A percentile compares a stretch with the other conserved stretches of the same genome.
These are phyloP conservation scores for Lagopus leucura DNA, from an alignment of 2,113 vertebrate genomes.

Conservation along the genomic window DNA sequence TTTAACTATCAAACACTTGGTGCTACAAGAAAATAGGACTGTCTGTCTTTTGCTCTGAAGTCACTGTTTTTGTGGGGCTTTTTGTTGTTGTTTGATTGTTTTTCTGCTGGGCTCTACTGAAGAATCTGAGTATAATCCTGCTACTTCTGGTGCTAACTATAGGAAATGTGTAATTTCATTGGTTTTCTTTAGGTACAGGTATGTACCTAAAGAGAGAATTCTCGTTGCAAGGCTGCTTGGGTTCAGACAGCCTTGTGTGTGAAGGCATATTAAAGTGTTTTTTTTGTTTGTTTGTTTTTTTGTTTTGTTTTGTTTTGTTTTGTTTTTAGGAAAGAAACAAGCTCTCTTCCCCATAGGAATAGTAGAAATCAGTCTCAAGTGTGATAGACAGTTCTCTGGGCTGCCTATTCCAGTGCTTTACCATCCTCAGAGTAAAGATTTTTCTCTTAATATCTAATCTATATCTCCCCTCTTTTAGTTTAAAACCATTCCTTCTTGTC, in stretches of 20 bases:
- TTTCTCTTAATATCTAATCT: no score
- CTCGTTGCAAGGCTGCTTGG: neutral
- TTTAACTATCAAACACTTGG: neutral
- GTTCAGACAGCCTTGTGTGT: neutral
- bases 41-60: neutral
- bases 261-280: neutral
- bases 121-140: slow-evolving; percentile 18
- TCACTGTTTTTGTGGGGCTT: neutral
- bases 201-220: neutral
- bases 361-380: neutral
- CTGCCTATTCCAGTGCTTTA: neutral
- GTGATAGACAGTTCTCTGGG: neutral
- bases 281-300: neutral
- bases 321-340: neutral
- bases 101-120: slow-evolving; percentile 13
- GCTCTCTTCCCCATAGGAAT: neutral
- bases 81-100: neutral
- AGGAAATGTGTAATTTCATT: neutral
- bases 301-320: neutral
- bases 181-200: neutral
- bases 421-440: no score
- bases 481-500: no score
- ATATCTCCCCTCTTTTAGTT: no score
- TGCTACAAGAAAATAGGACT: slow-evolving; percentile 32
- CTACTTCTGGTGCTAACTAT: slow-evolving; percentile 2